Evolutionary conservation across 2,797 vertebrate species (phyloP).

Genomic region (Melanogrammus aeglefinus): DNA sequence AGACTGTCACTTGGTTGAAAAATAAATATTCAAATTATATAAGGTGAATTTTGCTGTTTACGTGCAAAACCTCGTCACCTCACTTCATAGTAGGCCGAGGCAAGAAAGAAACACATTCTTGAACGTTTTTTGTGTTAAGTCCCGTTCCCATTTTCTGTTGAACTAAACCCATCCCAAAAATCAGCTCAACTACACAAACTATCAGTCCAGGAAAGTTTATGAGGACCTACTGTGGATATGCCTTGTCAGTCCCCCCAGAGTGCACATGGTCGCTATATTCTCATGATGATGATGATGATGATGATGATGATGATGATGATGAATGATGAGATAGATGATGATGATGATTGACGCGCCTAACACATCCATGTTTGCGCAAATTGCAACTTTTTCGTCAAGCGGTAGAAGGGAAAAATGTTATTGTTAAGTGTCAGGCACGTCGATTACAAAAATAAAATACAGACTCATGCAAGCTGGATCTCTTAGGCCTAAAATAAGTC

Average conservation of each 20-base stretch:
- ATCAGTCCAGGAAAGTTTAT: no score
- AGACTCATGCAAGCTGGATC: not conserved
- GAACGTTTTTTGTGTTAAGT: not conserved
- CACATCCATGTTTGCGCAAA: not conserved
- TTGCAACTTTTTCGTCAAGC: not conserved
- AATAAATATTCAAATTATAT: not conserved
- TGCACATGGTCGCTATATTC: conserved; percentile 48
- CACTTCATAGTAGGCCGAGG: not conserved
- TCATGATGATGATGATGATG: not conserved
- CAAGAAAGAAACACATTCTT: no score
- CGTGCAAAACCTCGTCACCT: no score
- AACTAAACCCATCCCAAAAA: not conserved
- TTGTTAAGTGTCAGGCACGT: not conserved
- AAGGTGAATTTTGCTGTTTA: not conserved
- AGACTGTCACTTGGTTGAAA: not conserved
- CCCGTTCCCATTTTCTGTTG: not conserved
- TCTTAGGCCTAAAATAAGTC: not conserved
- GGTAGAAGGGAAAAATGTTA: not conserved
- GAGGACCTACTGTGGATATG: not conserved
- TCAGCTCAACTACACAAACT: not conserved
- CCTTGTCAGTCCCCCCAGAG: conserved; percentile 50
- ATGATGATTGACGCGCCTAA: no score
- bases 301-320: no score
- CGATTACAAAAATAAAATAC: not conserved
- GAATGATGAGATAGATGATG: no score